Base-by-base conservation (phyloP, 1,140 invertebrate genomes). In the Steinernema feltiae region DNA sequence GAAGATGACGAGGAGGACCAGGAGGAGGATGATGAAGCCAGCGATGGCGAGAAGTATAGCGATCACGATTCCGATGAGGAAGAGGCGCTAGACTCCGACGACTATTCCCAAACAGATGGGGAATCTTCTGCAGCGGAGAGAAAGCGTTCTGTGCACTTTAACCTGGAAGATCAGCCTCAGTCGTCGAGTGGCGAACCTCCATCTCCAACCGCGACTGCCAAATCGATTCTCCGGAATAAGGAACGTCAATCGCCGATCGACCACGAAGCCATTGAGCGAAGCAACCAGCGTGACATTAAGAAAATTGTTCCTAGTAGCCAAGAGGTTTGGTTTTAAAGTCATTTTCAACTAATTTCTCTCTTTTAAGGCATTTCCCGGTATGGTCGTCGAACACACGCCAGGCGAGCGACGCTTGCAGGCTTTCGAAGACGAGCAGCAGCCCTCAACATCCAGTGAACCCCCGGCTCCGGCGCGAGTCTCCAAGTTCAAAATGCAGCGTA, bases 241-340 rank as follows among this genome's bases (percentile, higher is more conserved):
- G 46, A 71, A 41, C n/a, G 21, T n/a, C 32, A 71, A 21, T 71
- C 70, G 29, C 70, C 70, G 70, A 53, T 71, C 29, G 70, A 71
- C 70, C 32, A 32, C 12, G 32, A 35, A 12, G 70, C 70, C 12
- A 32, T 71, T 3, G 32, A 71, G 46, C 12, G 24, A 24, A 71
- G 12, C 12, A 71, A 32, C 2, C 12, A 32, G 70, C 12, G 46
- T 3, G 70, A 71, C 21, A 30, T 17, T 12, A 71, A 30, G 32
- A 71, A 12, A n/a, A 71, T 53, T 71, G 7, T 53, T 29, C 32
- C 32, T 3, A n/a, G 29, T 3, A 32, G 46, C 46, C 7, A 71
- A 71, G 46, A 71, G 7, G 69, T 46, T 7, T 12, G 41, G 7
- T n/a, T n/a, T n/a, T n/a, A n/a, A 46, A 46, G 41, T 46, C 41